Percentiles rank a stretch among this genome's conserved stretches.
These are phyloP conservation scores for Sakesphorus luctuosus DNA, from an alignment of 2,113 vertebrate species.

Conservation along the genomic window DNA sequence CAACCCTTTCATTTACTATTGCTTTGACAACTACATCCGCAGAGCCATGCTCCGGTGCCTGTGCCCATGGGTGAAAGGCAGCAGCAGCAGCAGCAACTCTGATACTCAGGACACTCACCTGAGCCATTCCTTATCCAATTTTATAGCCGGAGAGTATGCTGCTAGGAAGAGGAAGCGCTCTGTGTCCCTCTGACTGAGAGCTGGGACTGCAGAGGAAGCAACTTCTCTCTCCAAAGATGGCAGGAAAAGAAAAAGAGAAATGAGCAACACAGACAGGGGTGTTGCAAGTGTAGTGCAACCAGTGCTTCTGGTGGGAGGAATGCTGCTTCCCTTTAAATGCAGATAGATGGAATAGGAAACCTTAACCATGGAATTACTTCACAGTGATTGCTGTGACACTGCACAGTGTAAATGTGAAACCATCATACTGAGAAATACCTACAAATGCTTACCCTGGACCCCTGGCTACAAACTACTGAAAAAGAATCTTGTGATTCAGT, in stretches of 20 bases:
- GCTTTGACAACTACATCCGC: conserved; percentile 74
- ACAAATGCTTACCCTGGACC: neutral
- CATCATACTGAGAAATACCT: neutral
- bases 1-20: conserved; percentile 80
- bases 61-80: conserved; percentile 58
- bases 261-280: neutral
- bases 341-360: neutral
- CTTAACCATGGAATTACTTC: neutral
- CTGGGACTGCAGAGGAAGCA: neutral
- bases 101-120: conserved; percentile 70
- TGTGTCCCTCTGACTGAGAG: conserved; percentile 61
- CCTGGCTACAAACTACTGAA: neutral
- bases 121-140: conserved; percentile 63
- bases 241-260: neutral
- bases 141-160: conserved; percentile 18
- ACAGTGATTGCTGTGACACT: neutral
- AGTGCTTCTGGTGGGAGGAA: neutral
- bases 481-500: neutral
- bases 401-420: neutral
- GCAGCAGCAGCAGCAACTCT: conserved; percentile 26
- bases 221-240: neutral
- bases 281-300: neutral
- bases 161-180: conserved; percentile 68
- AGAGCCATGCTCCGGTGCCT: conserved; percentile 57
- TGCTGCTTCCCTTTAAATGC: neutral